A percentile compares a stretch with the other conserved stretches of the same genome.
These are phyloP conservation scores for Pungitius pungitius DNA, from an alignment of 2,113 vertebrate genomes.

Conservation along the genomic window DNA sequence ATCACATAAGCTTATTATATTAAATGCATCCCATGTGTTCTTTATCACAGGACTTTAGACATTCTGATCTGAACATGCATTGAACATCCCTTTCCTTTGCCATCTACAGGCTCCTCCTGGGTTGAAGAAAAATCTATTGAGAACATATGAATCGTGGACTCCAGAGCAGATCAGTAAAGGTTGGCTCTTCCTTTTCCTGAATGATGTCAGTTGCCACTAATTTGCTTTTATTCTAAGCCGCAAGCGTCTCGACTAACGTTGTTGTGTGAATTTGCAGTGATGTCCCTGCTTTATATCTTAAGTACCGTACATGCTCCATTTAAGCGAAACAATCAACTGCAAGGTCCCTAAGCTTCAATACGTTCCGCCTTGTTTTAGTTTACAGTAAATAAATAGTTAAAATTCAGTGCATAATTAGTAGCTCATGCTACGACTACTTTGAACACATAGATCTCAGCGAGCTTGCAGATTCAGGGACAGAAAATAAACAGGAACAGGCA, in stretches of 20 bases:
- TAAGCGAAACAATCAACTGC: background rate
- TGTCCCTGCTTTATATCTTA: background rate
- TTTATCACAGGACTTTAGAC: background rate
- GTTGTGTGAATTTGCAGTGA: background rate
- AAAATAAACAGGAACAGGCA: background rate
- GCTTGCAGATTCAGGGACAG: background rate
- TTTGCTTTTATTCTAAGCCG: background rate
- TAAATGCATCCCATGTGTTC: background rate
- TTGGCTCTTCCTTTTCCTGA: conserved; percentile 3
- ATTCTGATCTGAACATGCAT: background rate
- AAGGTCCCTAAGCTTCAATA: background rate
- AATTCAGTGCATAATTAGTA: background rate
- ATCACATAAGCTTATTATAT: background rate
- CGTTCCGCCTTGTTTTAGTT: background rate
- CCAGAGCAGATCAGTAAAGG: conserved; percentile 91
- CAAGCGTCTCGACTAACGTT: background rate
- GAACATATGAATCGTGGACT: conserved; percentile 97
- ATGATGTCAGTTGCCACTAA: background rate
- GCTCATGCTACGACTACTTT: background rate
- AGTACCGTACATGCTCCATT: background rate
- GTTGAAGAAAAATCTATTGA: conserved; percentile 95
- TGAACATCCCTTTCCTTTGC: conserved; percentile 1
- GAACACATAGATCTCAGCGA: background rate
- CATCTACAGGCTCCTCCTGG: conserved; percentile 90
- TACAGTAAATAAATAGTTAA: background rate